Evolutionary conservation across 2,888 invertebrate species (phyloP).

Genomic region (Listrodromus nycthemerus): DNA sequence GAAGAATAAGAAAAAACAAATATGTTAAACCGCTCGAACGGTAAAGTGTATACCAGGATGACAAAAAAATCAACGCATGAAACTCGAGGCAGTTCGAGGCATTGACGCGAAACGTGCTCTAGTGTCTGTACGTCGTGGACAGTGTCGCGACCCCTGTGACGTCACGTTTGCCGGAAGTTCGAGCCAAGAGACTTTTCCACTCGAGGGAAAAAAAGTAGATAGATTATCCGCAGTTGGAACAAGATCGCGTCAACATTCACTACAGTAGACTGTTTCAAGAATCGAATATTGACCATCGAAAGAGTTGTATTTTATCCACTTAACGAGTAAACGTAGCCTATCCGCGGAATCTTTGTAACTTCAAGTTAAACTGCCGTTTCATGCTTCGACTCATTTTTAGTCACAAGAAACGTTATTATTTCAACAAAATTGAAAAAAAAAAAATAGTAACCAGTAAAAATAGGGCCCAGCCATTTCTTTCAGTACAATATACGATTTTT

Average conservation of each 20-base stretch:
- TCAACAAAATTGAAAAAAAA: too few species aligned
- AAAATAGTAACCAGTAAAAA: too few species aligned
- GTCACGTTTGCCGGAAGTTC: slow-evolving; percentile 58
- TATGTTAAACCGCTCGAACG: neutral
- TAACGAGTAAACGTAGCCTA: too few species aligned
- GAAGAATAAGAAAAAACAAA: slow-evolving; percentile 3
- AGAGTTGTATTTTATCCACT: neutral
- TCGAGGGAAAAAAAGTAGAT: slow-evolving; percentile 27
- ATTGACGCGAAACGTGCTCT: slow-evolving; percentile 12
- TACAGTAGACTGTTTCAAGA: slow-evolving; percentile 49
- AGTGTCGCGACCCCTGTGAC: slow-evolving; percentile 57
- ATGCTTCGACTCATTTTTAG: slow-evolving; percentile 1
- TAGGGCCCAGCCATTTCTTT: too few species aligned
- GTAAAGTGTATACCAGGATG: slow-evolving; percentile 1
- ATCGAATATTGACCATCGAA: slow-evolving; percentile 35
- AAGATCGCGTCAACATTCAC: neutral
- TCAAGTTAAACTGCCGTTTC: slow-evolving; percentile 5
- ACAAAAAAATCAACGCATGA: neutral
- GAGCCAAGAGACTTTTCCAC: slow-evolving; percentile 56
- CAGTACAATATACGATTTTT: too few species aligned
- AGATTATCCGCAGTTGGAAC: slow-evolving; percentile 9
- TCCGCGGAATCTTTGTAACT: too few species aligned
- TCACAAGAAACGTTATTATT: too few species aligned
- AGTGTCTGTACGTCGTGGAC: slow-evolving; percentile 25
- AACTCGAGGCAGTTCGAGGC: neutral